phyloP scores from a whole-genome alignment of 2,888 invertebrate species.

The Busseola fusca region DNA sequence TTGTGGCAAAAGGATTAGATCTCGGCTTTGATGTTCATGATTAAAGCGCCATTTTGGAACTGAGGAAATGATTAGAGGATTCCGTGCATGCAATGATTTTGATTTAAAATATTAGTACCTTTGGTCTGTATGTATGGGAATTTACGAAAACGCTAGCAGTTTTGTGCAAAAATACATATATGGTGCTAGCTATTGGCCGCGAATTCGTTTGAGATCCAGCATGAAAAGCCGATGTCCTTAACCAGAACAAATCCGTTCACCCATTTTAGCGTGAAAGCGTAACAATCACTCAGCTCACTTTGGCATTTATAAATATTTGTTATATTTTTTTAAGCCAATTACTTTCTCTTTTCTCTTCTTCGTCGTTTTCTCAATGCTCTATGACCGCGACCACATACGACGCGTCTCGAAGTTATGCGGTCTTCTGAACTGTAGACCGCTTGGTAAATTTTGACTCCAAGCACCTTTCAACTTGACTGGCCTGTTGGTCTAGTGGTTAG shows the following conservation, averaged over 20 bases:
- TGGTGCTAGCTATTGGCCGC: background rate
- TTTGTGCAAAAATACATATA: background rate
- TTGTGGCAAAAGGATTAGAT: slow-evolving; percentile 28
- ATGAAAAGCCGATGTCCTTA: too few species aligned
- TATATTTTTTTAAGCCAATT: background rate
- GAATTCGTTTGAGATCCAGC: too few species aligned
- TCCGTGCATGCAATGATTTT: background rate
- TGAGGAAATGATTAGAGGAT: slow-evolving; percentile 4
- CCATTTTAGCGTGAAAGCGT: too few species aligned
- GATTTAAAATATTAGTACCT: background rate
- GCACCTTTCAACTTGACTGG: too few species aligned
- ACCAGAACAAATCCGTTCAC: too few species aligned
- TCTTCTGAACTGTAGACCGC: background rate
- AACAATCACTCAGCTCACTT: too few species aligned
- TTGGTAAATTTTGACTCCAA: background rate
- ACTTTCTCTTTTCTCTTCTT: background rate
- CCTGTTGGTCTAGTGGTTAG: too few species aligned
- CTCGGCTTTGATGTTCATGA: slow-evolving; percentile 36
- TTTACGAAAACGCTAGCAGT: background rate
- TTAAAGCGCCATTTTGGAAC: slow-evolving; percentile 16
- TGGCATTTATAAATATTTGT: too few species aligned
- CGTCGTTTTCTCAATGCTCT: background rate
- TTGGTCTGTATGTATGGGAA: background rate
- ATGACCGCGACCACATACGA: background rate
- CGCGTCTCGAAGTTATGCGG: background rate